Evolutionary conservation across 2,888 invertebrate species (phyloP).

Genomic region (Rotaria macrura): DNA sequence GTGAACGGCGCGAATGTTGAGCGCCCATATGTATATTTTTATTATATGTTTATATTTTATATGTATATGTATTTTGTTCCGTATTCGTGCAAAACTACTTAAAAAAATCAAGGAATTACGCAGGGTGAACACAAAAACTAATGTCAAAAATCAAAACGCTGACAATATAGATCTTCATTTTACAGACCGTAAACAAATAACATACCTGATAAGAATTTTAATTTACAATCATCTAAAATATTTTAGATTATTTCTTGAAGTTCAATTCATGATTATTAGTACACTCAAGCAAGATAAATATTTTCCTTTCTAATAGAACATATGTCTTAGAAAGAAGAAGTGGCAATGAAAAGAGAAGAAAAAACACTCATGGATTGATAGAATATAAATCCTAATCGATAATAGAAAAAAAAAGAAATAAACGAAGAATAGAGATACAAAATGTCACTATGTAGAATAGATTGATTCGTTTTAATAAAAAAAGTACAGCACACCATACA

Average conservation of each 20-base stretch:
- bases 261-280: too few relatives aligned
- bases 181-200: background rate
- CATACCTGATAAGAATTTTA: background rate
- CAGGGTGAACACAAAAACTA: background rate
- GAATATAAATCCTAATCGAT: background rate
- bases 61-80: too few relatives aligned
- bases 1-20: background rate
- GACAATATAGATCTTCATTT: background rate
- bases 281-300: background rate
- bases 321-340: background rate
- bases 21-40: slow-evolving; percentile 9
- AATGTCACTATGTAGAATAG: background rate
- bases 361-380: background rate
- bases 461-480: background rate
- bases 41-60: background rate
- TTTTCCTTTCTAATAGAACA: background rate
- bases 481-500: background rate
- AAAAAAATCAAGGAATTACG: background rate
- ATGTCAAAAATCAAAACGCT: background rate
- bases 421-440: background rate
- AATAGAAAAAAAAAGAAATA: background rate
- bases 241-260: background rate
- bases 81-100: background rate
- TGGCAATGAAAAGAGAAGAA: background rate
- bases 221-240: background rate